Percentiles rank a stretch among this genome's conserved stretches.
Evolutionary conservation across 2,888 invertebrate genomes (phyloP).

Genomic region (Glaucopsyche alexis): DNA sequence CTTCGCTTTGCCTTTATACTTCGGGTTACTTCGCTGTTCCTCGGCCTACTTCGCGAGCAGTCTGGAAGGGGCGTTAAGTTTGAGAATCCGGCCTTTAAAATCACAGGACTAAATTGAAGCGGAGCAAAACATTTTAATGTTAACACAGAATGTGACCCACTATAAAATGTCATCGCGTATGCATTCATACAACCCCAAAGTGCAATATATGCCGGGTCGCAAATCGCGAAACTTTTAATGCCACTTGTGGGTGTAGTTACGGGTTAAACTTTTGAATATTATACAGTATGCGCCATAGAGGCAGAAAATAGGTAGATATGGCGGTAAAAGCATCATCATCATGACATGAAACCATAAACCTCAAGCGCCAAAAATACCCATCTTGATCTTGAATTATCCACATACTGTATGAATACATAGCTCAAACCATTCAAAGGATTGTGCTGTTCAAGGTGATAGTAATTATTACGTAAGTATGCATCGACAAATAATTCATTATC

Average conservation of each 20-base stretch:
- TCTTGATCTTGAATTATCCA: neutral
- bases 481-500: too few species aligned
- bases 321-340: neutral
- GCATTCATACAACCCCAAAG: neutral
- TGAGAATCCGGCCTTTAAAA: too few species aligned
- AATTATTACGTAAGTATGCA: too few species aligned
- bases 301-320: neutral
- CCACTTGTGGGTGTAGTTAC: neutral
- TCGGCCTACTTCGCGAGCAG: too few species aligned
- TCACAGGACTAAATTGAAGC: too few species aligned
- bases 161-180: neutral
- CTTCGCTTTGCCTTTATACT: too few species aligned
- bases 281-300: neutral
- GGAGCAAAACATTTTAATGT: neutral
- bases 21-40: too few species aligned
- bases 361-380: neutral
- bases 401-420: neutral
- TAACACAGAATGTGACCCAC: slow-evolving; percentile 3
- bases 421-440: too few species aligned
- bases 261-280: neutral
- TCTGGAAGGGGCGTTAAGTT: too few species aligned
- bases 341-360: neutral
- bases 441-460: too few species aligned
- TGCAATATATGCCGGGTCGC: neutral
- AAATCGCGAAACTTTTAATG: slow-evolving; percentile 7